A percentile compares a stretch with the other conserved stretches of the same genome.
Evolutionary conservation across 2,888 invertebrate genomes (phyloP).

Genomic region (Eupelmus urozonus): DNA sequence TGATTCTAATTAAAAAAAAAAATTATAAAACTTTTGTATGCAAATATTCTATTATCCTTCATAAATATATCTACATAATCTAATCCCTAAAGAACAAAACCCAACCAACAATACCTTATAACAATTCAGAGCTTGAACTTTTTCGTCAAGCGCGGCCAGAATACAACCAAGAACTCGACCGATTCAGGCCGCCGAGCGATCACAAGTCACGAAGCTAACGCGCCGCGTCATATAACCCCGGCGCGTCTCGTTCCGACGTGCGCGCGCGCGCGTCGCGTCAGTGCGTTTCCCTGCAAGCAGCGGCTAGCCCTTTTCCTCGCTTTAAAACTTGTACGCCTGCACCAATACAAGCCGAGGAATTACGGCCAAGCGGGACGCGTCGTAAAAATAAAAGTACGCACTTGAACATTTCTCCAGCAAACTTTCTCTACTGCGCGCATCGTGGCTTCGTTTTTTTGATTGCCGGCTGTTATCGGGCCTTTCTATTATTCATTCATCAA

Average conservation of each 20-base stretch:
- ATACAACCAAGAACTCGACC: too few relatives aligned
- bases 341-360: background rate
- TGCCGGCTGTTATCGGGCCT: background rate
- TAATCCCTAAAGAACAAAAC: too few relatives aligned
- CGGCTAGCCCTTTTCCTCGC: conserved; percentile 10
- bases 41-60: too few relatives aligned
- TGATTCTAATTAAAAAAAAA: too few relatives aligned
- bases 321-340: background rate
- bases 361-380: conserved; percentile 7
- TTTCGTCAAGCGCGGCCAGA: too few relatives aligned
- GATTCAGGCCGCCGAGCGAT: background rate
- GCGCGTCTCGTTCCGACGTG: conserved; percentile 28
- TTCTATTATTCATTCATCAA: background rate
- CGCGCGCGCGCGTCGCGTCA: background rate
- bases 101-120: too few relatives aligned
- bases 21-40: too few relatives aligned
- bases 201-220: conserved; percentile 22
- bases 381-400: conserved; percentile 14
- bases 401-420: too few relatives aligned
- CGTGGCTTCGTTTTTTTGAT: background rate
- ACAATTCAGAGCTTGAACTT: too few relatives aligned
- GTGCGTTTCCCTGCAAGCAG: background rate
- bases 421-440: too few relatives aligned
- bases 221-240: conserved; percentile 6
- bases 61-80: too few relatives aligned